Evolutionary conservation across 1,140 invertebrate species (phyloP).

Genomic region (Drosophila kohkoa): DNA sequence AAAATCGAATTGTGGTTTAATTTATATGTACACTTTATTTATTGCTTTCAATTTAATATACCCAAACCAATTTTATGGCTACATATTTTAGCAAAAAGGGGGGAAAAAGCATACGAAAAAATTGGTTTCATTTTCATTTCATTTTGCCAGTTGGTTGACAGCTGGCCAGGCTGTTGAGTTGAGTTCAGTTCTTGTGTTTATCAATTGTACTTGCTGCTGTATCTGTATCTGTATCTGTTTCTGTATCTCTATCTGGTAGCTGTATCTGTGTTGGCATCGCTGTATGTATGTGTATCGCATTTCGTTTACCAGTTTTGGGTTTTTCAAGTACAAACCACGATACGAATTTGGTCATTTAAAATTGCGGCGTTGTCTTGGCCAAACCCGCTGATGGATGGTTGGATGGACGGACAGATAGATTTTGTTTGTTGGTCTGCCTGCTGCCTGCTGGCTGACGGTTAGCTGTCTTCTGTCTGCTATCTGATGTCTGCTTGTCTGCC

Average conservation of each 20-base stretch:
- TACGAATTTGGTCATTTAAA: conserved; percentile 82
- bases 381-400: conserved; percentile 40
- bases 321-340: conserved; percentile 80
- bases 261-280: neutral
- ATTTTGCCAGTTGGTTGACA: conserved; percentile 61
- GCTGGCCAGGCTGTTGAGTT: conserved; percentile 49
- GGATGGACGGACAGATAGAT: conserved; percentile 28
- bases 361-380: conserved; percentile 68
- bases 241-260: conserved; percentile 1
- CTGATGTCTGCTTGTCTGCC: conserved; percentile 22
- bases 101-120: conserved; percentile 25
- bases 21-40: conserved; percentile 70
- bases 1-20: conserved; percentile 42
- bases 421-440: conserved; percentile 24
- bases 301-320: conserved; percentile 74
- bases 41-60: conserved; percentile 68
- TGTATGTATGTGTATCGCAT: conserved; percentile 60
- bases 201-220: conserved; percentile 9
- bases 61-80: conserved; percentile 69
- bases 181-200: conserved; percentile 25
- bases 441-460: conserved; percentile 27
- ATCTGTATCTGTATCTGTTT: neutral
- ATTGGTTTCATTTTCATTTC: conserved; percentile 70
- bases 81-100: conserved; percentile 67
- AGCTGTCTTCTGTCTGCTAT: conserved; percentile 9